Base-by-base conservation (phyloP, 2,797 vertebrate species). In the Tachyglossus aculeatus region DNA sequence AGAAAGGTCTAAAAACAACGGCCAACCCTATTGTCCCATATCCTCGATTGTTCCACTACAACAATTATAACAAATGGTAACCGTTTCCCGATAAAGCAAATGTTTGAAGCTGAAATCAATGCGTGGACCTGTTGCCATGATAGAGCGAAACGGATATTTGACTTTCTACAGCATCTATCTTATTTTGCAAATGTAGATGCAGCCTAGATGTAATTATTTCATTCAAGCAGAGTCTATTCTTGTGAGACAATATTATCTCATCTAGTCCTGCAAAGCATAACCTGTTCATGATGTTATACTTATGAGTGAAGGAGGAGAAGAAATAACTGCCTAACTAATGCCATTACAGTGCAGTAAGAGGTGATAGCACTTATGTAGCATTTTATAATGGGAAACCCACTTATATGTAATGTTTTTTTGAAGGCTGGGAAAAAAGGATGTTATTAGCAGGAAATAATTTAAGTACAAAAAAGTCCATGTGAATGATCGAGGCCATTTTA, bases 361-460 rank as follows among this genome's bases (percentile, higher is more conserved):
- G 73, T 68, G 66, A 85, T 55, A 76, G 65, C 78, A 78, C 78
- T 83, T 78, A 75, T 69, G 60, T 74, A 80, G 65, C 65, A 73
- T 81, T 86, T 83, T 83, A 78, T 80, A 80, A 76, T 71, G 75
- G 68, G 73, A 73, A 76, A 47, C 29, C 40, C 56, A 52, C 73
- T 78, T 75, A 53, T 60, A 69, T 68, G n/a, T n/a, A n/a, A n/a
- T n/a, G 58, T 66, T 65, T 71, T 66, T 71, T 65, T 53, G 73
- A 68, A 78, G 74, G 78, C 63, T 68, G 73, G 68, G 63, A 81
- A 78, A 83, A 82, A 71, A 74, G 85, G 74, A 63, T 29, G 37
- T 80, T 85, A 85, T 80, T 80, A 74, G 68, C 78, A 85, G 76
- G 82, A 85, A 87, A 77, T 80, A 71, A 53, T 80, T 15, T 41